Base-by-base conservation (phyloP, 2,113 vertebrate species). In the Cnemophilus loriae region DNA sequence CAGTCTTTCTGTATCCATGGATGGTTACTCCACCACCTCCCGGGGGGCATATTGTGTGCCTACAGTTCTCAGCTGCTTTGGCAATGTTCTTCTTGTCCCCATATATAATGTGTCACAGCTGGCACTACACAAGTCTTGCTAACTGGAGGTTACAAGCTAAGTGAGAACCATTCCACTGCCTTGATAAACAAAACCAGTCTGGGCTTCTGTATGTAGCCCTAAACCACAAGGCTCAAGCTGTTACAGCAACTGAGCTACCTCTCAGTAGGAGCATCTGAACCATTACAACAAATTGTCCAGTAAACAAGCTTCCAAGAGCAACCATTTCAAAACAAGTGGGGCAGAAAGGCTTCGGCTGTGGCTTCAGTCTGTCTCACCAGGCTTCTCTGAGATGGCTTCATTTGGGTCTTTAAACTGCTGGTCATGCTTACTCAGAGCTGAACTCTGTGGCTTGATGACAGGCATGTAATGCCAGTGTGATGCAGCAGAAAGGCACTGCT, bases 401-500 rank as follows among this genome's bases (percentile, higher is more conserved):
- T 50, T 6, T 56, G 33, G 22, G 57, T 46, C 26, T 87, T 32
- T 49, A n/a, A 73, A 15, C n/a, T 68, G 35, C 50, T 21, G 50
- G 35, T 57, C 20, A 8, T 0, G 8, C 65, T 76, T 56, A 44
- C 67, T 69, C 55, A 69, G 57, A 73, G 74, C 74, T 68, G 59
- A 71, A 15, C 49, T 26, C 41, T 6, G 2, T 4, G 32, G 53
- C 69, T 27, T 8, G 11, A 8, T 1, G 5, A 44, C 3, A 35
- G 0, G 4, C 42, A 13, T 0, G 1, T 30, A 13, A 68, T 20
- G n/a, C 9, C 63, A 32, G 32, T 0, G 4, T 82, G 93, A 91
- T 5, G 0, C 65, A 71, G 77, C 77, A 79, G 56, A 56, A 64
- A n/a, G 78, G 56, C 68, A 70, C 53, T 86, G 74, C 73, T 84